Evolutionary conservation across 2,888 invertebrate species (phyloP).

Genomic region (Timema podura): DNA sequence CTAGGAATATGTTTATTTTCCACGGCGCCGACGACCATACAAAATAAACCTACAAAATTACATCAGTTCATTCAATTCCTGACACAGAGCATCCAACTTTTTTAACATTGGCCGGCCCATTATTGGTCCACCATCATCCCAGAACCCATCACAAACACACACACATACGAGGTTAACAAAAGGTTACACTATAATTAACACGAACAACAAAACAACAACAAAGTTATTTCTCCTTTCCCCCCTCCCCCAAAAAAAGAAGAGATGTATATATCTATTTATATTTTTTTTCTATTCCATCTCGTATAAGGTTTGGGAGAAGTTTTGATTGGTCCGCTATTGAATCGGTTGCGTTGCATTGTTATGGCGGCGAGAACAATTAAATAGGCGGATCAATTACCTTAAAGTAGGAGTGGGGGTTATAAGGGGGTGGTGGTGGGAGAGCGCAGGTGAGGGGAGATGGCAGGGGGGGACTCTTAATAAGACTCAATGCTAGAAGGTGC

Average conservation of each 20-base stretch:
- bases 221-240: neutral
- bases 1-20: too few relatives aligned
- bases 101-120: too few relatives aligned
- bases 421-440: neutral
- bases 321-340: conserved; percentile 15
- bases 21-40: too few relatives aligned
- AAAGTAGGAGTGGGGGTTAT: neutral
- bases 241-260: neutral
- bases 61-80: too few relatives aligned
- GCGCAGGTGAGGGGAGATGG: neutral
- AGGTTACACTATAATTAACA: neutral
- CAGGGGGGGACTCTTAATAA: neutral
- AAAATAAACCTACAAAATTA: too few relatives aligned
- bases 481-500: too few relatives aligned
- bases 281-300: too few relatives aligned
- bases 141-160: too few relatives aligned
- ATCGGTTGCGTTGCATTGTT: conserved; percentile 12
- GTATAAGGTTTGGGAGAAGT: neutral
- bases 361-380: conserved; percentile 14
- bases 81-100: too few relatives aligned
- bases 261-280: too few relatives aligned
- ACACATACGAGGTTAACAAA: too few relatives aligned
- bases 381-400: conserved; percentile 16
- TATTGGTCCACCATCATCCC: too few relatives aligned
- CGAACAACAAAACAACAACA: neutral